Evolutionary conservation across 2,888 invertebrate genomes (phyloP).

Genomic region (Stomorhina lunata): DNA sequence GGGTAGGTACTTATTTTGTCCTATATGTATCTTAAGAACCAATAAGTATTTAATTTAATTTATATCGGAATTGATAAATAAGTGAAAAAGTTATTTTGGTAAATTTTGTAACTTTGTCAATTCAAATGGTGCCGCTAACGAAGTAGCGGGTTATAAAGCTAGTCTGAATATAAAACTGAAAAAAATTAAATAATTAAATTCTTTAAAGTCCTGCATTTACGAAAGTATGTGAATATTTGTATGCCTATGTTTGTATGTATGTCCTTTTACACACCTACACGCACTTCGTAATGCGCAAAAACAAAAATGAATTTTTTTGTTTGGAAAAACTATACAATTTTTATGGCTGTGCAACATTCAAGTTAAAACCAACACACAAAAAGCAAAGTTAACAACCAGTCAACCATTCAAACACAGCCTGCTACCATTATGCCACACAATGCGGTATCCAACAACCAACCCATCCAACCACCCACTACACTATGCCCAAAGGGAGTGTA

Average conservation of each 20-base stretch:
- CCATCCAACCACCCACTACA: slow-evolving; percentile 18
- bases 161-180: no score
- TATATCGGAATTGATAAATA: no score
- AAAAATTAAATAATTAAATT: background rate
- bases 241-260: background rate
- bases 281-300: slow-evolving; percentile 66
- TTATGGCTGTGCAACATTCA: slow-evolving; percentile 61
- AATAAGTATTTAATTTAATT: no score
- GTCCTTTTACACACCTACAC: slow-evolving; percentile 5
- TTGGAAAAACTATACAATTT: slow-evolving; percentile 62
- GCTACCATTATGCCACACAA: slow-evolving; percentile 36
- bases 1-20: no score
- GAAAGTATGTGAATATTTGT: background rate
- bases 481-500: slow-evolving; percentile 47
- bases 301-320: slow-evolving; percentile 61
- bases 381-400: slow-evolving; percentile 29
- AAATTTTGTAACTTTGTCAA: no score
- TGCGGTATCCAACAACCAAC: background rate
- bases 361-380: slow-evolving; percentile 35
- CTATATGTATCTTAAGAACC: no score
- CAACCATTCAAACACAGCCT: slow-evolving; percentile 42
- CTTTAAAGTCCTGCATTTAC: background rate
- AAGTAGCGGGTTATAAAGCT: no score
- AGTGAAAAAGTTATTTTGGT: no score
- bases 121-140: no score